Evolutionary conservation across 2,797 vertebrate genomes (phyloP), one percentile per base, ranked within the genome.

Genomic region (Distichodus sexfasciatus): DNA sequence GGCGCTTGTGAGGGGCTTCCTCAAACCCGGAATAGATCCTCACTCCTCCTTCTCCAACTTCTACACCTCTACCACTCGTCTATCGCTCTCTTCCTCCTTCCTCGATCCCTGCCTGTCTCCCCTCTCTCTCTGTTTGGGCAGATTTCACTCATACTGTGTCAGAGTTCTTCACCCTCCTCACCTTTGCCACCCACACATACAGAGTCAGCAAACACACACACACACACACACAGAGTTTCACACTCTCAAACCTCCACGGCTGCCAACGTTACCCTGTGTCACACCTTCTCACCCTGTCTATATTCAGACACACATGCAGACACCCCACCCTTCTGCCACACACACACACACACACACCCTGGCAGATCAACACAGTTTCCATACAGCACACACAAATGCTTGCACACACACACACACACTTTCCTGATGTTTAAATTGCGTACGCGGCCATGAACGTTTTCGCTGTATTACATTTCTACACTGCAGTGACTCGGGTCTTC

Each of bases 11-110:
- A 41, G 40, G 76, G 61, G 44, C 43, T 69, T 78, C 76, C 76
- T 69, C 33, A 23, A 9, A 19, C 62, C 59, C 38, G 64, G 69
- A 71, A 71, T 68, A 63, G 72, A 63, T 19, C 28, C 54, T n/a
- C 14, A 43, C 66, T 59, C 31, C 58, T 55, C n/a, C 10, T 36
- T 72, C 55, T 26, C 38, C 40, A 17, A 10, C 29, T 69, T 53
- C 31, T 67, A 66, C 35, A 54, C 40, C 38, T 24, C 15, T 9
- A 3, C 46, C 61, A 57, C 35, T 35, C 9, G 0, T 24, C 43
- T 50, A 48, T 51, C 28, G 48, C 54, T 38, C 51, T 46, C 58
- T 61, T 28, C 46, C 64, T 57, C 26, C 21, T 28, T 36, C 15
- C n/a, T n/a, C n/a, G n/a, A n/a, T n/a, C n/a, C n/a, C n/a, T n/a